phyloP scores from a whole-genome alignment of 1,140 invertebrate genomes.

The Apolygus lucorum region DNA sequence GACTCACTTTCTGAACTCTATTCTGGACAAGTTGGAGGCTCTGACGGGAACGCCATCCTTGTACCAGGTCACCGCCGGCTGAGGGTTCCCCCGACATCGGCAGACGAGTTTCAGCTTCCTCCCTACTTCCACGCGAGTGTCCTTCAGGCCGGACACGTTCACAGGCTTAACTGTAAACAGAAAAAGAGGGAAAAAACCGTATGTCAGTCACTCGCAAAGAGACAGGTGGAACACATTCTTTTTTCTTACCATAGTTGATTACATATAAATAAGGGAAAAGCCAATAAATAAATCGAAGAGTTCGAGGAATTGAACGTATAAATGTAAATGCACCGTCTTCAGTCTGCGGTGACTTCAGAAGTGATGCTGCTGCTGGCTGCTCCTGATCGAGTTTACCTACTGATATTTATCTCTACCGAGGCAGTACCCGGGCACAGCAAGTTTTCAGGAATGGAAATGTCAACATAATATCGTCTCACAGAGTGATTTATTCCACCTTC shows the following conservation, averaged over 20 bases:
- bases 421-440: too few species aligned
- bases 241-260: not conserved
- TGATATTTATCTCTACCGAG: too few species aligned
- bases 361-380: too few species aligned
- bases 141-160: slow-evolving; percentile 35
- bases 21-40: slow-evolving; percentile 34
- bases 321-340: too few species aligned
- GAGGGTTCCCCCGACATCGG: slow-evolving; percentile 37
- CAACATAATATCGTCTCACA: too few species aligned
- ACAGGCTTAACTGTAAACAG: slow-evolving; percentile 35
- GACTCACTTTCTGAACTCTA: slow-evolving; percentile 39
- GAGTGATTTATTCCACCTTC: too few species aligned
- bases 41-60: slow-evolving; percentile 36
- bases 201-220: not conserved
- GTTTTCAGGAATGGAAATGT: too few species aligned
- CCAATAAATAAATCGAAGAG: too few species aligned
- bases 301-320: too few species aligned
- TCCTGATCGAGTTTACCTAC: too few species aligned
- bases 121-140: slow-evolving; percentile 34
- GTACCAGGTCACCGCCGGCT: slow-evolving; percentile 37
- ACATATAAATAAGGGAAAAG: too few species aligned
- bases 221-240: slow-evolving; percentile 13
- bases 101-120: slow-evolving; percentile 36
- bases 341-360: too few species aligned
- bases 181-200: slow-evolving; percentile 1